Evolutionary conservation across 2,113 vertebrate species (phyloP).

Genomic region (Leuciscus idus): DNA sequence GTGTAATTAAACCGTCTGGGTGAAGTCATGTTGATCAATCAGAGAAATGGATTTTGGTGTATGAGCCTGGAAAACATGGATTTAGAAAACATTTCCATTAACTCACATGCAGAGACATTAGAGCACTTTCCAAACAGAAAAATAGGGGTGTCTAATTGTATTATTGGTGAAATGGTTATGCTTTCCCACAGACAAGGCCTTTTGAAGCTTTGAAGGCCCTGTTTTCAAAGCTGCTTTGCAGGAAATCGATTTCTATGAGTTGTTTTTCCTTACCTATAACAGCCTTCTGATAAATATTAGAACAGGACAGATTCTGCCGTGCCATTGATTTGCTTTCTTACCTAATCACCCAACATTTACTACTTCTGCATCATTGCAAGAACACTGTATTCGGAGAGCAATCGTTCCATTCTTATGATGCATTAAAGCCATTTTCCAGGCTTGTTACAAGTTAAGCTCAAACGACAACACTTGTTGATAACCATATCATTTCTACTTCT

Average conservation of each 20-base stretch:
- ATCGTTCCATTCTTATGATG: neutral
- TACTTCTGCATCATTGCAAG: neutral
- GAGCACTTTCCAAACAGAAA: constrained; percentile 3
- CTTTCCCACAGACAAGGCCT: constrained; percentile 39
- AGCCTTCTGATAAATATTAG: constrained; percentile 26
- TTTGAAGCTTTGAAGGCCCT: too few relatives aligned
- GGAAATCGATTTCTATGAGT: constrained; percentile 36
- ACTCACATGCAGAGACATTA: neutral
- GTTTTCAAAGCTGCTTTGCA: constrained; percentile 20
- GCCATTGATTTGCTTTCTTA: neutral
- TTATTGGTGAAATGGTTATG: constrained; percentile 42
- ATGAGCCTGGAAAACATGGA: neutral
- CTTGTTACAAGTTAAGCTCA: neutral
- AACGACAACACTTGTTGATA: neutral
- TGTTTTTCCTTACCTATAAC: constrained; percentile 3
- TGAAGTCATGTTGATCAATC: constrained; percentile 49
- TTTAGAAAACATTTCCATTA: constrained; percentile 3
- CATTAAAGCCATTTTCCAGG: neutral
- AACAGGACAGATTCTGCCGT: constrained; percentile 4
- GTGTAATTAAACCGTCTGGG: constrained; percentile 44
- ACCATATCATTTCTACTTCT: neutral
- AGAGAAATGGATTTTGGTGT: constrained; percentile 32
- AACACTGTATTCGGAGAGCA: neutral
- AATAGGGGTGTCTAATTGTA: constrained; percentile 23
- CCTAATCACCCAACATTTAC: neutral